phyloP scores from a whole-genome alignment of 92 coral and sea anemone species.

The Chrysogorgia sp. region DNA sequence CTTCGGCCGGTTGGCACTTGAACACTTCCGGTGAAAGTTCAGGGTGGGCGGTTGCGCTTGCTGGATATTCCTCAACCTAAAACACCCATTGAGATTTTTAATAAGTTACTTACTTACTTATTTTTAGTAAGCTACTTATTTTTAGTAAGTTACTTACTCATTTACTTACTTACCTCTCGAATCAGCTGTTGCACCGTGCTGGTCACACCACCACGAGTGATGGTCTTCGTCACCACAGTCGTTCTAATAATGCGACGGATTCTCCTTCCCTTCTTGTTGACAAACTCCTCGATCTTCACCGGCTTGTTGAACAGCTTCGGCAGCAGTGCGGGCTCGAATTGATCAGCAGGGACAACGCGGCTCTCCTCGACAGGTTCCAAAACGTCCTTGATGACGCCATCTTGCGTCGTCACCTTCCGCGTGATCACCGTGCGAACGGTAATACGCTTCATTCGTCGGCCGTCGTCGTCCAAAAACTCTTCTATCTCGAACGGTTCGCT shows the following conservation, averaged over 20 bases:
- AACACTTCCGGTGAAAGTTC: conserved; percentile 18
- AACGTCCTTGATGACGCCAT: background rate
- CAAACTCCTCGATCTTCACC: conserved; percentile 56
- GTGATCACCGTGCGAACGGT: conserved; percentile 39
- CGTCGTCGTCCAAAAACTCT: conserved; percentile 60
- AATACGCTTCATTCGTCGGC: conserved; percentile 50
- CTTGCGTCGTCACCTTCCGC: conserved; percentile 1
- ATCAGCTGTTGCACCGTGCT: background rate
- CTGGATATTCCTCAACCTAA: background rate
- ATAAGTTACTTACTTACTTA: too few species aligned
- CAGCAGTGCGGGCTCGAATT: background rate
- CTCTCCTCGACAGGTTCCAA: background rate
- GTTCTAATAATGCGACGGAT: conserved; percentile 28
- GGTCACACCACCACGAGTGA: background rate
- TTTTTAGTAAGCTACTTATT: too few species aligned
- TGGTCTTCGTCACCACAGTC: background rate
- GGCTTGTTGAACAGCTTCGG: background rate
- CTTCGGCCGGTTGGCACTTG: conserved; percentile 26
- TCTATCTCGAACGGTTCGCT: conserved; percentile 46
- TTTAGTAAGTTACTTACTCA: too few species aligned
- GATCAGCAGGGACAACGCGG: conserved; percentile 7
- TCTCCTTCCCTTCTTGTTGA: conserved; percentile 50
- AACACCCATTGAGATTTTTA: too few species aligned
- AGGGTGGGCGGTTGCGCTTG: conserved; percentile 27
- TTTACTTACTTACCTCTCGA: background rate